These are phyloP conservation scores for Drosophila nr. perissopoda DNA, from an alignment of 2,888 invertebrate species.

Conservation along the genomic window DNA sequence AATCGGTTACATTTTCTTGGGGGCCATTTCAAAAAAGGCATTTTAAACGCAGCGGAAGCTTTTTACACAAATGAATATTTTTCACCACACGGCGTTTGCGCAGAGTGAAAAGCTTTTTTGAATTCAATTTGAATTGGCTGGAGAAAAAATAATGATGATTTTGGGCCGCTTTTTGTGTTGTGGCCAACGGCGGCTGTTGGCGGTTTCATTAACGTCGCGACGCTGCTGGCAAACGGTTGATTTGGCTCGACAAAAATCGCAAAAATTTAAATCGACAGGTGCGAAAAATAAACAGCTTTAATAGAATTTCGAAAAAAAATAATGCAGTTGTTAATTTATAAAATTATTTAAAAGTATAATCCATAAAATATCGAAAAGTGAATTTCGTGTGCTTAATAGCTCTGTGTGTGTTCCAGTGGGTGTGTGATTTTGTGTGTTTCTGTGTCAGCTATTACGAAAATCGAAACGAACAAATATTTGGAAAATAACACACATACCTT, in stretches of 20 bases:
- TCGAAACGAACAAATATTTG: constrained; percentile 58
- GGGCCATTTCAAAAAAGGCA: constrained; percentile 31
- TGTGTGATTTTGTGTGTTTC: constrained; percentile 3
- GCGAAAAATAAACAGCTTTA: constrained; percentile 20
- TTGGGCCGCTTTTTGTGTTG: constrained; percentile 44
- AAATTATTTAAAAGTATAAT: constrained; percentile 19
- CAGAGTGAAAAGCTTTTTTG: constrained; percentile 47
- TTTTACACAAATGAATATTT: constrained; percentile 11
- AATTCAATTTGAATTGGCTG: constrained; percentile 37
- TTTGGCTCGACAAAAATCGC: constrained; percentile 13
- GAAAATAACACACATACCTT: constrained; percentile 32
- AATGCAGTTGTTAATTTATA: constrained; percentile 39
- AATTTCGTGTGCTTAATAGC: constrained; percentile 29
- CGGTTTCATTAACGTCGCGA: constrained; percentile 77
- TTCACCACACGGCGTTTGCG: constrained; percentile 67
- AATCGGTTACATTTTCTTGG: constrained; percentile 6
- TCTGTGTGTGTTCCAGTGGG: constrained; percentile 7
- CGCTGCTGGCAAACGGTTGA: constrained; percentile 72
- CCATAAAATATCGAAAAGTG: constrained; percentile 31
- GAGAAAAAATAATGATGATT: constrained; percentile 11
- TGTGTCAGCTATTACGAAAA: constrained; percentile 44
- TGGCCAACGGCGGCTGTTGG: constrained; percentile 39
- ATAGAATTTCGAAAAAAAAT: constrained; percentile 31
- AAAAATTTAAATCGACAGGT: constrained; percentile 24
- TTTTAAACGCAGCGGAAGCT: constrained; percentile 45